Percentiles rank a stretch among this genome's conserved stretches.
phyloP scores from a whole-genome alignment of 2,888 invertebrate species.

The Altica lythri region DNA sequence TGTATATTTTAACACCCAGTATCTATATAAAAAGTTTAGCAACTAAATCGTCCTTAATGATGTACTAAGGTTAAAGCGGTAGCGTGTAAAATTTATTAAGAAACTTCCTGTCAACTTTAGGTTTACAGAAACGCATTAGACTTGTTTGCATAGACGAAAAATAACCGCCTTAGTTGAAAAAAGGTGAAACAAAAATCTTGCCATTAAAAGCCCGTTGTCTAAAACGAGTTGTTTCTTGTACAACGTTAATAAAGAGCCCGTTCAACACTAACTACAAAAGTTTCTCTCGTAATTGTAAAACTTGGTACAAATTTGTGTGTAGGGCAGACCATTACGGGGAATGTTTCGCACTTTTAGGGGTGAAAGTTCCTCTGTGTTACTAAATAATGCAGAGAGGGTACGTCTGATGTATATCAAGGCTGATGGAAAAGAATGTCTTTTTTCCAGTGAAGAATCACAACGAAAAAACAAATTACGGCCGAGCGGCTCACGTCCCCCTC shows the following conservation, averaged over 20 bases:
- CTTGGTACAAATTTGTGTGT: constrained; percentile 54
- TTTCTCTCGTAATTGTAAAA: constrained; percentile 55
- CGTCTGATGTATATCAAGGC: constrained; percentile 53
- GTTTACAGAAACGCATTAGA: constrained; percentile 23
- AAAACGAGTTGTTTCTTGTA: constrained; percentile 42
- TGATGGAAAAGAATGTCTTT: constrained; percentile 50
- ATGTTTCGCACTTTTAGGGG: constrained; percentile 53
- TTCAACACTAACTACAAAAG: constrained; percentile 53
- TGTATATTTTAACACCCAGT: too few relatives aligned
- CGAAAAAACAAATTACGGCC: constrained; percentile 37
- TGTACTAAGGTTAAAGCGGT: constrained; percentile 11
- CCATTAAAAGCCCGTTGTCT: constrained; percentile 42
- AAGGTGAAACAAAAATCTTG: constrained; percentile 34
- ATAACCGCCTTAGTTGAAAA: constrained; percentile 13
- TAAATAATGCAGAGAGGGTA: constrained; percentile 52
- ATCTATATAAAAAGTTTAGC: constrained; percentile 9
- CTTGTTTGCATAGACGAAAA: constrained; percentile 34
- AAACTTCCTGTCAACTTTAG: constrained; percentile 25
- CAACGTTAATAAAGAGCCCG: constrained; percentile 48
- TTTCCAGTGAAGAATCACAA: constrained; percentile 50
- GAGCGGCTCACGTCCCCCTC: constrained; percentile 31
- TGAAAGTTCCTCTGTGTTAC: constrained; percentile 51
- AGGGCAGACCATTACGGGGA: constrained; percentile 50
- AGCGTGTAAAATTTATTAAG: constrained; percentile 22
- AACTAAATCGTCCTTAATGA: constrained; percentile 7